Percentiles rank a stretch among this genome's conserved stretches.
These are phyloP conservation scores for Athalia circularis DNA, from an alignment of 2,888 invertebrate genomes.

Conservation along the genomic window DNA sequence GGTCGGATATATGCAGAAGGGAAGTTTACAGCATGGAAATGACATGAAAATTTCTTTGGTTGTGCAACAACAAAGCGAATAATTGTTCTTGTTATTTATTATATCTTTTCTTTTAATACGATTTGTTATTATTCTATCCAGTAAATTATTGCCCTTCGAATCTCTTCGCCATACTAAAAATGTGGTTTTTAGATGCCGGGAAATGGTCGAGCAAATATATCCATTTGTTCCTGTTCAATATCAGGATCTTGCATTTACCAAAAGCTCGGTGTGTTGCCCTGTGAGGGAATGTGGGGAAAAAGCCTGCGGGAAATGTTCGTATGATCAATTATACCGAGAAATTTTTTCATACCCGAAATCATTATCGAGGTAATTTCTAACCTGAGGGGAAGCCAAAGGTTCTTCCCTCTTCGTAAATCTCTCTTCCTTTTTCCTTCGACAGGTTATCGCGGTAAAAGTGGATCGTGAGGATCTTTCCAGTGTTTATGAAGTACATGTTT, in stretches of 20 bases:
- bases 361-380: slow-evolving; percentile 45
- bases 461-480: slow-evolving; percentile 56
- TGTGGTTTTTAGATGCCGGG: slow-evolving; percentile 51
- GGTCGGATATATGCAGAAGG: too few species aligned
- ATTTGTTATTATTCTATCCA: not conserved
- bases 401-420: slow-evolving; percentile 15
- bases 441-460: slow-evolving; percentile 53
- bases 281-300: slow-evolving; percentile 54
- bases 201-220: slow-evolving; percentile 54
- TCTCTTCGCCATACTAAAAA: slow-evolving; percentile 23
- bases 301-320: slow-evolving; percentile 54
- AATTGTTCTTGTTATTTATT: too few species aligned
- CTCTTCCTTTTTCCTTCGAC: slow-evolving; percentile 48
- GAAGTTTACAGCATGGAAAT: too few species aligned
- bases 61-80: too few species aligned
- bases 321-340: not conserved
- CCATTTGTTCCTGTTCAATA: slow-evolving; percentile 51
- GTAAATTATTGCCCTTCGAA: too few species aligned
- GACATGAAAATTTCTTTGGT: too few species aligned
- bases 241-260: slow-evolving; percentile 50
- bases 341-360: not conserved
- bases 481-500: slow-evolving; percentile 62
- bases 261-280: slow-evolving; percentile 57
- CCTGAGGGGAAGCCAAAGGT: slow-evolving; percentile 23
- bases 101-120: not conserved